These are phyloP conservation scores for Wiebesia pumilae DNA, from an alignment of 1,140 invertebrate genomes.

Conservation along the genomic window DNA sequence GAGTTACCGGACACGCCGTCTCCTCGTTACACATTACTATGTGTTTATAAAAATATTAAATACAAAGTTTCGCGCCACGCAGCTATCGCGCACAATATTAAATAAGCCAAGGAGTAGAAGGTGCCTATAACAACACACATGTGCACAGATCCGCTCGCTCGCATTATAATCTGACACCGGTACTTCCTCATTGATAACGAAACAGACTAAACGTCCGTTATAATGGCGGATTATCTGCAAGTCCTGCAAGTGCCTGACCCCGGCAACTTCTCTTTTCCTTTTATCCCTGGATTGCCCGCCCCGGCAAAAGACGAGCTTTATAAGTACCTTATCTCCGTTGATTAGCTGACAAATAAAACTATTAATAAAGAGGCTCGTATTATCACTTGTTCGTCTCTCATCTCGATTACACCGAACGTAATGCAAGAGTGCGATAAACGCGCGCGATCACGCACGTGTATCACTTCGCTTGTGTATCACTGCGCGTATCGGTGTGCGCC, in stretches of 20 bases:
- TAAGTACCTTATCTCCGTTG: background rate
- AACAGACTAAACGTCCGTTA: slow-evolving; percentile 44
- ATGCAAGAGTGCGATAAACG: slow-evolving; percentile 1
- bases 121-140: background rate
- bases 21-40: slow-evolving; percentile 30
- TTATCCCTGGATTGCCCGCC: background rate
- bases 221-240: slow-evolving; percentile 19
- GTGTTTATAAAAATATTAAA: slow-evolving; percentile 45
- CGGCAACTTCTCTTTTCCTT: background rate
- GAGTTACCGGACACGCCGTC: slow-evolving; percentile 26
- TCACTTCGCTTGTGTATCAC: background rate
- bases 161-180: slow-evolving; percentile 44
- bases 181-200: slow-evolving; percentile 51
- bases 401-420: background rate
- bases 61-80: slow-evolving; percentile 43
- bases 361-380: slow-evolving; percentile 40
- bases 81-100: background rate
- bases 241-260: background rate
- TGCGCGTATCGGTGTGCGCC: background rate
- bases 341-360: slow-evolving; percentile 43
- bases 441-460: background rate
- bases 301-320: background rate
- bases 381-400: background rate
- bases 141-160: background rate
- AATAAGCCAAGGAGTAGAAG: background rate